Percentiles rank a stretch among this genome's conserved stretches.
These are phyloP conservation scores for Drosophila fulvimacula DNA, from an alignment of 2,888 invertebrate genomes.

Conservation along the genomic window DNA sequence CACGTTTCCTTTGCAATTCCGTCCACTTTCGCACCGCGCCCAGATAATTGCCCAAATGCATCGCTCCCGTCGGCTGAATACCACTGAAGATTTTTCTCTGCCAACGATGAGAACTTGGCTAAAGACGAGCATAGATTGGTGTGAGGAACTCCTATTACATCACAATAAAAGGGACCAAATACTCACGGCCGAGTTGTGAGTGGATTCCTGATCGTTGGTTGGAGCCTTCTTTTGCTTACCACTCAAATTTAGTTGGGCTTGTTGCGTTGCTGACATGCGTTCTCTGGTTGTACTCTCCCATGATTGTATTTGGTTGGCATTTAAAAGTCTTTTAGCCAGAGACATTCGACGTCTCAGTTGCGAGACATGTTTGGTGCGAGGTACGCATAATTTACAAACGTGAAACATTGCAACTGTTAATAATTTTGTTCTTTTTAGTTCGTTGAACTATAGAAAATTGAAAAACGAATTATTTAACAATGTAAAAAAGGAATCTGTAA, in stretches of 20 bases:
- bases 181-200: constrained; percentile 8
- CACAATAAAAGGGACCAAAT: constrained; percentile 17
- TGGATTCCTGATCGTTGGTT: constrained; percentile 10
- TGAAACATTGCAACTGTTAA: constrained; percentile 48
- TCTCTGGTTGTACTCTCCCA: constrained; percentile 1
- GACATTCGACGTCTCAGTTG: constrained; percentile 28
- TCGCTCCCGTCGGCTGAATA: constrained; percentile 97
- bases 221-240: constrained; percentile 24
- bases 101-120: constrained; percentile 81
- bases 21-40: constrained; percentile 96
- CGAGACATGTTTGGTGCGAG: background rate
- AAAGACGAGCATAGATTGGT: background rate
- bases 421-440: constrained; percentile 25
- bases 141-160: constrained; percentile 35
- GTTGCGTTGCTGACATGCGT: constrained; percentile 1
- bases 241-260: background rate
- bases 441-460: constrained; percentile 8
- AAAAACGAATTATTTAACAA: constrained; percentile 2
- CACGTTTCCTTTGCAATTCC: constrained; percentile 90
- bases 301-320: constrained; percentile 1
- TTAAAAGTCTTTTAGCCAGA: constrained; percentile 25
- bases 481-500: constrained; percentile 18
- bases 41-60: constrained; percentile 98
- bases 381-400: constrained; percentile 25
- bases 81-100: constrained; percentile 93